Evolutionary conservation across 2,113 vertebrate genomes (phyloP), one percentile per base, ranked within the genome.

Genomic region (Amblyornis subalaris): DNA sequence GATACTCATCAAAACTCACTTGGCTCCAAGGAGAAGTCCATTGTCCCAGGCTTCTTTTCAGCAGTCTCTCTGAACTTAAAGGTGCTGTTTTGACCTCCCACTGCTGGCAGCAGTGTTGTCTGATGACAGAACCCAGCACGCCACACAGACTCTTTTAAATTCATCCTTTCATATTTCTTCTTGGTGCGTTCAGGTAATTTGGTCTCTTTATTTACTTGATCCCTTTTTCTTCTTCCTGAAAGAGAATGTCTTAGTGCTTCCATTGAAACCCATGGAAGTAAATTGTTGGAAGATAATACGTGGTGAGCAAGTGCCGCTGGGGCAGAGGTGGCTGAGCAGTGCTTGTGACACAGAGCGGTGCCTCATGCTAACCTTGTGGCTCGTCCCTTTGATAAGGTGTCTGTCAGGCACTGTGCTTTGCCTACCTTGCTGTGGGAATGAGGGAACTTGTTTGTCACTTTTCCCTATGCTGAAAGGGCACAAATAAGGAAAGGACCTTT

Each of bases 401-500:
- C 84, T 94, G 70, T 74, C 86, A 64, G 70, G 65, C 0, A 0
- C 71, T 69, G 69, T 38, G 89, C 80, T 91, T 92, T 96, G 86
- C 91, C 89, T 95, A 60, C 71, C 35, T 76, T 55, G 67, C 96
- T 6, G 1, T 8, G 3, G 87, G 89, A 90, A 89, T 18, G 65
- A 38, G 4, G 74, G 51, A 93, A 67, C 78, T 96, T n/a, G 81
- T 93, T 94, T 88, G 91, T 75, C 89, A 65, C 86, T 94, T 77
- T 85, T 94, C 53, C 80, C 80, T 64, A 12, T 0, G 15, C 86
- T 77, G 40, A 72, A 61, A 22, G 26, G 40, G 58, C 69, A 78
- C 33, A 19, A 48, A 77, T 86, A 61, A 55, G 47, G 83, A 55
- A 47, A 79, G 45, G 50, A 70, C 38, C 48, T 82, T 76, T 65